A percentile compares a stretch with the other conserved stretches of the same genome.
phyloP scores from a whole-genome alignment of 2,113 vertebrate species.

The Odocoileus hemionus region DNA sequence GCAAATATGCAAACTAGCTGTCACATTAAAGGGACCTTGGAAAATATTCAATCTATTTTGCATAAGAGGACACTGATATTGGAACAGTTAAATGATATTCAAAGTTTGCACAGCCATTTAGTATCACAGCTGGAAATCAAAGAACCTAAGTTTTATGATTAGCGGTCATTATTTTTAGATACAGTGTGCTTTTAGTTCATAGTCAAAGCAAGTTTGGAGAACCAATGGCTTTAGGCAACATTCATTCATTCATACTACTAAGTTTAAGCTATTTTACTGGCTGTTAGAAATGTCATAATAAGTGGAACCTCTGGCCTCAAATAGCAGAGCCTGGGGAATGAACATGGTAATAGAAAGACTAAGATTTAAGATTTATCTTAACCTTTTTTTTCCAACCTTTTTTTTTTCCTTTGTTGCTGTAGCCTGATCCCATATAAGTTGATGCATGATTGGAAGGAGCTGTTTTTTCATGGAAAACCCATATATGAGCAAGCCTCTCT shows the following conservation, averaged over 20 bases:
- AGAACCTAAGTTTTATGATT: not conserved
- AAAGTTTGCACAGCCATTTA: not conserved
- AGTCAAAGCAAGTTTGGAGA: not conserved
- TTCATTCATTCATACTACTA: not conserved
- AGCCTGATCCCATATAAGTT: conserved; percentile 89
- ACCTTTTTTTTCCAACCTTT: not conserved
- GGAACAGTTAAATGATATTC: not conserved
- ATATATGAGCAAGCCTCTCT: conserved; percentile 84
- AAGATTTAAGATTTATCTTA: not conserved
- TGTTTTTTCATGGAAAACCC: conserved; percentile 86
- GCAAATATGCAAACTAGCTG: not conserved
- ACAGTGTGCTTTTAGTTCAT: not conserved
- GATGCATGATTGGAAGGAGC: conserved; percentile 91
- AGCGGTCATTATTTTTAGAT: not conserved
- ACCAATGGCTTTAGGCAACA: not conserved
- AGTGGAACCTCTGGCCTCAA: not conserved
- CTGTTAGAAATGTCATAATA: not conserved
- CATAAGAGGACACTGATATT: not conserved
- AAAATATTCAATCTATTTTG: not conserved
- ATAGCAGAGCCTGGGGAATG: not conserved
- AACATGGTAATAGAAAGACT: not conserved
- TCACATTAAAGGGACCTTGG: not conserved
- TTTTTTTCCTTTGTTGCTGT: conserved; percentile 22
- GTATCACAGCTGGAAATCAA: not conserved
- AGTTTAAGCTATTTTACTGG: not conserved